A percentile compares a stretch with the other conserved stretches of the same genome.
phyloP scores from a whole-genome alignment of 2,797 vertebrate genomes.

The Schizopygopsis malacanthus region DNA sequence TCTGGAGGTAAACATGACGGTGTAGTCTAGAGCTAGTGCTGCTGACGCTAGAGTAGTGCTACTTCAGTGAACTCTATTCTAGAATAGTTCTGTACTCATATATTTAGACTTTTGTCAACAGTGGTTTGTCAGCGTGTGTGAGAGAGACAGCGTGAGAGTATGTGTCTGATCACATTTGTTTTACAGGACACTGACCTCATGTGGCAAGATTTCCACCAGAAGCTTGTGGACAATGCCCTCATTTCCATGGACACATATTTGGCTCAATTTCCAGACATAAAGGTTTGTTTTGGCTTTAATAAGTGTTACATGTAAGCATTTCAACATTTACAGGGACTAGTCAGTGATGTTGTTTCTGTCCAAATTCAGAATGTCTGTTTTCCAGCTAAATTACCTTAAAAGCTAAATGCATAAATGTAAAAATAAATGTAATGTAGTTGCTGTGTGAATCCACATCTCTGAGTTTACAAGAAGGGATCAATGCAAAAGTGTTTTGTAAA shows the following conservation, averaged over 20 bases:
- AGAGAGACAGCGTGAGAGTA: neutral
- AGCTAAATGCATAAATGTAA: too few species aligned
- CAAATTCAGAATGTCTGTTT: neutral
- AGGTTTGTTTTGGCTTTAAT: conserved; percentile 75
- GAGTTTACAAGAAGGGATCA: neutral
- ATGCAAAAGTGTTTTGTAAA: neutral
- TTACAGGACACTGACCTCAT: conserved; percentile 90
- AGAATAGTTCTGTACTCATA: neutral
- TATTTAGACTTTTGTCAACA: neutral
- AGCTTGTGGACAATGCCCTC: conserved; percentile 87
- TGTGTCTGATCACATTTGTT: neutral
- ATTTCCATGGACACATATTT: conserved; percentile 90
- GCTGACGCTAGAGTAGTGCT: neutral
- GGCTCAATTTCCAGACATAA: conserved; percentile 93
- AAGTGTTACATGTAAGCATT: neutral
- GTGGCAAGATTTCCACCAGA: conserved; percentile 94
- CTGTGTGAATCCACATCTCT: neutral
- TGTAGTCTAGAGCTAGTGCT: conserved; percentile 36
- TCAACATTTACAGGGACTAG: neutral
- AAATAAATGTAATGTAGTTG: neutral
- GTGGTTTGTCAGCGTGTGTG: conserved; percentile 15
- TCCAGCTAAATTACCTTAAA: neutral
- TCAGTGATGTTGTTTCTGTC: neutral
- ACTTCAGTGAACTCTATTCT: neutral
- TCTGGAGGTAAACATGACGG: conserved; percentile 74